phyloP scores from a whole-genome alignment of 2,113 vertebrate genomes.

The Sturnira hondurensis region DNA sequence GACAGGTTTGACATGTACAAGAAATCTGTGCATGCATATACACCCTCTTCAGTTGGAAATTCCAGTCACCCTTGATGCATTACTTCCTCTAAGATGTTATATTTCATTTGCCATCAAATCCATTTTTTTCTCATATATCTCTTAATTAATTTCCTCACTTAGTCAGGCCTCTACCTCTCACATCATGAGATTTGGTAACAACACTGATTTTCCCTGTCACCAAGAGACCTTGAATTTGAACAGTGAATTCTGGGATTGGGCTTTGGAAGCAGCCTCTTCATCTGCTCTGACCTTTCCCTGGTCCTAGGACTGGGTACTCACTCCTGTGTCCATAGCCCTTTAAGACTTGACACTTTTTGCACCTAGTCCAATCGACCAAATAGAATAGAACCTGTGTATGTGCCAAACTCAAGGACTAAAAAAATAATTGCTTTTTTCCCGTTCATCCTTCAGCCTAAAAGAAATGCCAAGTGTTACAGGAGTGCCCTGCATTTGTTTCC shows the following conservation, averaged over 20 bases:
- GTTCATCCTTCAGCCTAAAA: background rate
- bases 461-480: background rate
- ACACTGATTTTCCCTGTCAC: background rate
- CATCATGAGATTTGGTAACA: background rate
- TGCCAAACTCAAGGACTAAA: background rate
- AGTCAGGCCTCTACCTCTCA: background rate
- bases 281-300: background rate
- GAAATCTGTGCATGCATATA: background rate
- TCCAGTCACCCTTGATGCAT: background rate
- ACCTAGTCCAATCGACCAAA: background rate
- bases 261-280: background rate
- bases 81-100: background rate
- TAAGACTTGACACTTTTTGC: background rate
- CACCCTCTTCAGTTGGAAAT: background rate
- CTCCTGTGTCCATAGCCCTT: background rate
- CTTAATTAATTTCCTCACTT: background rate
- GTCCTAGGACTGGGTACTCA: background rate
- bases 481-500: background rate
- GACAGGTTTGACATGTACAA: background rate
- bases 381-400: background rate
- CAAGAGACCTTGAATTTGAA: background rate
- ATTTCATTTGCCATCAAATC: background rate
- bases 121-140: background rate
- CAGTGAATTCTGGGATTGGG: background rate
- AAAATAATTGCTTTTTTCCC: background rate